Percentiles rank a stretch among this genome's conserved stretches.
phyloP scores from a whole-genome alignment of 2,888 invertebrate genomes.

The Trachelus troglodyta region DNA sequence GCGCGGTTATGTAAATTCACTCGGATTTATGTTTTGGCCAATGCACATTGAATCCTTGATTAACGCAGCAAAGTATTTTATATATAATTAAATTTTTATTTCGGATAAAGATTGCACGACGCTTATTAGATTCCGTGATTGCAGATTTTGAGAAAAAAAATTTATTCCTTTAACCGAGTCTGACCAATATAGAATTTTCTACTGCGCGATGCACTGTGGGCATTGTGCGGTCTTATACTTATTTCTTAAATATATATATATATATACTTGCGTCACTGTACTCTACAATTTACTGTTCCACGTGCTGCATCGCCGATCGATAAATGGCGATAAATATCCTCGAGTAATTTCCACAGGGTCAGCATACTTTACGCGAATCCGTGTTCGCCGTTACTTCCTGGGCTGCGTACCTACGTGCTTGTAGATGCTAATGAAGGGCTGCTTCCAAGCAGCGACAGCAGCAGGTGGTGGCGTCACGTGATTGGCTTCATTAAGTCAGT shows the following conservation, averaged over 20 bases:
- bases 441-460: constrained; percentile 4
- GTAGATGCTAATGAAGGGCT: constrained; percentile 20
- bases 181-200: background rate
- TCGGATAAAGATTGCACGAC: background rate
- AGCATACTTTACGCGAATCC: background rate
- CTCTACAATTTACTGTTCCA: background rate
- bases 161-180: no score
- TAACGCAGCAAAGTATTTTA: constrained; percentile 20
- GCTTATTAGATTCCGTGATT: background rate
- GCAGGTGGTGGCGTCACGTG: constrained; percentile 30
- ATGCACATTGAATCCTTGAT: constrained; percentile 47
- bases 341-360: background rate
- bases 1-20: constrained; percentile 47
- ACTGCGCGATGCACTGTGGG: background rate
- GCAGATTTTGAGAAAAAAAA: background rate
- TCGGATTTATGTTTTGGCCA: constrained; percentile 48
- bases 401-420: constrained; percentile 5
- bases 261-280: background rate
- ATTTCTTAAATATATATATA: background rate
- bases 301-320: background rate
- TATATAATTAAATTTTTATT: background rate
- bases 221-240: background rate
- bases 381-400: background rate
- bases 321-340: background rate
- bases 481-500: constrained; percentile 26